These are phyloP conservation scores for Phaethon lepturus DNA, from an alignment of 2,113 vertebrate genomes.

Conservation along the genomic window DNA sequence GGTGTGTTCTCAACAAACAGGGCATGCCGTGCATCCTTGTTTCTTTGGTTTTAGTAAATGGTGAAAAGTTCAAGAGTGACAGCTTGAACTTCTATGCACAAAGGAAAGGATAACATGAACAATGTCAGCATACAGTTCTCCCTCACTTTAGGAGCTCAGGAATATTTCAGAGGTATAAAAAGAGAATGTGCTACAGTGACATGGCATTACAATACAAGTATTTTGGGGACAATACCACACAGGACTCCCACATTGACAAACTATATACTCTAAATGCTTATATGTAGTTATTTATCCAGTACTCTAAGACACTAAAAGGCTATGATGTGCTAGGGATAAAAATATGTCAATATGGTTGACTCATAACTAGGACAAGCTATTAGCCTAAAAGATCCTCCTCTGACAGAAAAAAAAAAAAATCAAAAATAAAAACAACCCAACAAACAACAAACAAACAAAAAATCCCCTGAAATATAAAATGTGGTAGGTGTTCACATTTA, in stretches of 20 bases:
- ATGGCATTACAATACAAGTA: background rate
- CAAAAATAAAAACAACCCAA: background rate
- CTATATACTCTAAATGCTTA: background rate
- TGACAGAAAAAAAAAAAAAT: background rate
- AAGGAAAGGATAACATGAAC: background rate
- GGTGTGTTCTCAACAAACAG: background rate
- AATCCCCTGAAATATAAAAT: background rate
- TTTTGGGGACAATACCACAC: background rate
- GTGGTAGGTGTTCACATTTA: background rate
- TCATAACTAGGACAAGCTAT: background rate
- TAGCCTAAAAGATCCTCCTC: background rate
- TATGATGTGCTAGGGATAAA: background rate
- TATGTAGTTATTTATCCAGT: background rate
- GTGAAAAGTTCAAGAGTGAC: slow-evolving; percentile 4
- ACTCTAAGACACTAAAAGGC: background rate
- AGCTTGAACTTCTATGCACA: background rate
- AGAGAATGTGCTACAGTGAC: background rate
- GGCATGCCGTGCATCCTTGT: background rate
- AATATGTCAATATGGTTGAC: background rate
- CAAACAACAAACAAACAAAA: background rate
- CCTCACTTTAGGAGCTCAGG: background rate
- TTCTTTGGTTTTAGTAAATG: slow-evolving; percentile 4
- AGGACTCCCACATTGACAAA: background rate
- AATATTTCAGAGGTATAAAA: background rate
- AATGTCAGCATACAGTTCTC: background rate